Base-by-base conservation (phyloP, 2,113 vertebrate genomes). In the Corydoras maculifer region DNA sequence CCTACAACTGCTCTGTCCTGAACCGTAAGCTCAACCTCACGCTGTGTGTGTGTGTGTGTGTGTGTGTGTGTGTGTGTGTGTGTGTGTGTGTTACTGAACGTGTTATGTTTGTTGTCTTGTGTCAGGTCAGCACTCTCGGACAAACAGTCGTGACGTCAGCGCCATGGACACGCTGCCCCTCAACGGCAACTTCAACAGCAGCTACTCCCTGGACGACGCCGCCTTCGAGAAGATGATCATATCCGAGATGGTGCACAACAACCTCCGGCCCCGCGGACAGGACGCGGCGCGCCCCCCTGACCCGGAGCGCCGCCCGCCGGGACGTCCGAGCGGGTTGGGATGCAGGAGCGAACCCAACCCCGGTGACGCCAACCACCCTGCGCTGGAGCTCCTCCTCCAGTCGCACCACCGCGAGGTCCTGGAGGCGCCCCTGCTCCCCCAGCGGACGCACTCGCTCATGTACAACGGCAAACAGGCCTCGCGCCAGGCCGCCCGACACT, bases 101-200 rank as follows among this genome's bases (percentile, higher is more conserved):
- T 65, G 57, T 60, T 85, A 81, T 12, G 30, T 25, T 35, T 43
- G 35, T 43, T 43, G 29, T 64, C 18, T 84, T 80, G 0, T 84
- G 90, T 77, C 91, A 99, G 97, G 97, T 91, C 97, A 89, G 86
- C 86, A 95, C 90, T 96, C 97, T 88, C 92, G 97, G 91, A 98
- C 92, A 91, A 94, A 94, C 93, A 94, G 93, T 93, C 92, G 94
- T 91, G 96, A 98, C 90, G 92, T 94, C 91, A 98, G 95, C 86
- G 91, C 95, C 89, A 99, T 98, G 97, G 97, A 98, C 94, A 99
- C 96, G 88, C 95, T 99, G 88, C 97, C 97, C 88, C 97, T 99
- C 91, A 99, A 98, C 86, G 97, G 96, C 91, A 98, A 98, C 85
- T 99, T 99, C 85, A 98, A 97, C 92, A 98, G 96, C 90, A 99